Conservation (phyloP, 2,113 vertebrate genomes). For the Notarius quadriscutis region DNA sequence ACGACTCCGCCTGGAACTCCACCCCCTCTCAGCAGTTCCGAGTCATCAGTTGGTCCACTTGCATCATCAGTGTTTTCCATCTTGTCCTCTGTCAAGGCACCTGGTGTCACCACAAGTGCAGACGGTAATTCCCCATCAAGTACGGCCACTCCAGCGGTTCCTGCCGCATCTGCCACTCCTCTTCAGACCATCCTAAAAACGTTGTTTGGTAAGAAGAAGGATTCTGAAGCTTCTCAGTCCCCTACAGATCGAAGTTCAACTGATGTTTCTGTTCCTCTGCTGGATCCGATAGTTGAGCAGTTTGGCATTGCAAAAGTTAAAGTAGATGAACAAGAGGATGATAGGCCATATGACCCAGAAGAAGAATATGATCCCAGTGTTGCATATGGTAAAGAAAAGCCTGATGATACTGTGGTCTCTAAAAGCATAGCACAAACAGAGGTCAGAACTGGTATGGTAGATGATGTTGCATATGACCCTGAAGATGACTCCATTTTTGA, state of each 20-base stretch:
- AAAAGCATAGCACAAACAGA: conserved; percentile 63
- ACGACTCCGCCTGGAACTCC: conserved; percentile 88
- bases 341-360: conserved; percentile 94
- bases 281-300: conserved; percentile 92
- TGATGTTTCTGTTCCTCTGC: conserved; percentile 67
- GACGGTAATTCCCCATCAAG: conserved; percentile 63
- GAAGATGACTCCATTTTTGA: conserved; percentile 96
- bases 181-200: conserved; percentile 95
- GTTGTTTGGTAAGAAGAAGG: conserved; percentile 91
- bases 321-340: conserved; percentile 85
- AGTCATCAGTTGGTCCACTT: conserved; percentile 59
- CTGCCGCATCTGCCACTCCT: conserved; percentile 70
- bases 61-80: conserved; percentile 74
- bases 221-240: conserved; percentile 74
- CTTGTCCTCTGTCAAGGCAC: conserved; percentile 74
- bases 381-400: conserved; percentile 71
- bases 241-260: conserved; percentile 66
- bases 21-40: conserved; percentile 72
- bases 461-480: conserved; percentile 94
- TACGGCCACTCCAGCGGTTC: conserved; percentile 48
- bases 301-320: conserved; percentile 84
- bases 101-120: conserved; percentile 54
- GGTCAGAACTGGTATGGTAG: conserved; percentile 56
- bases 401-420: conserved; percentile 58
- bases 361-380: conserved; percentile 89